Evolutionary conservation across 1,140 invertebrate genomes (phyloP), one percentile per base, ranked within the genome.

Genomic region (Pissodes strobi): DNA sequence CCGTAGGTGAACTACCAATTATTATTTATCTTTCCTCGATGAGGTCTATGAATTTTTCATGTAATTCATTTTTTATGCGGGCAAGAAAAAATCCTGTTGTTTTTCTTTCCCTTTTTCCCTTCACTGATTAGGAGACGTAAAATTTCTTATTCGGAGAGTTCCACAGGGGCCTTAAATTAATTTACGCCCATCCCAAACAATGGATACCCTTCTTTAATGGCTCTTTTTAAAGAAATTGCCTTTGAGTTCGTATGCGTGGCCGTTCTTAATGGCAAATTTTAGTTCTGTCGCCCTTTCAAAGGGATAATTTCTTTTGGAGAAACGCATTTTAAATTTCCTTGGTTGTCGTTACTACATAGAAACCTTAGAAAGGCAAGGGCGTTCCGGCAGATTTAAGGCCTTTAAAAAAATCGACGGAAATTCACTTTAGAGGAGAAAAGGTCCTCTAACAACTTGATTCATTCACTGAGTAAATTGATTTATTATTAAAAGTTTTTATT

Each of bases 11-110:
- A 49, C 59, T 38, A 48, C 43, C 51, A 63, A 63, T 63, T 63
- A 63, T 52, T 63, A 63, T 63, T 63, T 63, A 63, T 51, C 61
- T 63, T 63, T 30, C 41, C 25, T 30, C 41, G 61, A 45, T 63
- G 49, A 17, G 15, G 22, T 21, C 66, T 43, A 68, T 68, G 67
- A 68, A 68, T 68, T 61, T 68, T 68, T 68, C 67, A 68, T 68
- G 52, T 56, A 58, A 68, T 68, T 68, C 62, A 68, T 64, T 65
- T 60, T 57, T 68, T 68, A 51, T 63, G 51, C 51, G 17, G 23
- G 13, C 55, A 18, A 10, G 45, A 51, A 62, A 62, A 62, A 62
- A 53, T 53, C 49, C 48, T 45, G 48, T 62, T 52, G 48, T 60
- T 60, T 52, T 62, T 34, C 21, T 45, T 27, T 23, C 59, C 59